Evolutionary conservation across 2,797 vertebrate genomes (phyloP), one percentile per base, ranked within the genome.

Genomic region (Psittacula derbiana): DNA sequence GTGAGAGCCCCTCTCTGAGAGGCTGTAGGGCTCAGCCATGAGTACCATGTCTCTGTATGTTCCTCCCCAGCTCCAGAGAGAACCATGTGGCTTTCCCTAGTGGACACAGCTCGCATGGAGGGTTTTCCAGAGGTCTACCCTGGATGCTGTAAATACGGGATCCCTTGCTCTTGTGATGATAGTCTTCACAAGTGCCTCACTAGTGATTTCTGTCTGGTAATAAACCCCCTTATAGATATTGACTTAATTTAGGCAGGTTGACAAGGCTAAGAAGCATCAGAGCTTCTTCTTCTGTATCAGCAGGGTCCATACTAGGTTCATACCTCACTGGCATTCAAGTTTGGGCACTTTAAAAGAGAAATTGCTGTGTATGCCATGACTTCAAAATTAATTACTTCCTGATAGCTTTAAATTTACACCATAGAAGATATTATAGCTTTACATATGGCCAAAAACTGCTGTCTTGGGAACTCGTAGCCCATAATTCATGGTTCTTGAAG

Each of bases 11-110:
- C 2, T 46, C 23, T 71, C 24, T 14, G 36, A 72, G 47, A 15
- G 28, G 11, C 20, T 80, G 50, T 41, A 38, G 66, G 52, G 44
- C 17, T 88, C 47, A 41, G 23, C 3, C 52, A 23, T 61, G 46
- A 73, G 43, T 41, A 61, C 28, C 0, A 0, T 27, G 4, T 55
- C 24, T 69, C 17, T 18, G 14, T 23, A 23, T 78, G 16, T 80
- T 69, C 31, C 8, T 58, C 6, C 38, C 7, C 12, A 66, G 44
- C 25, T 69, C 61, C 40, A 66, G 38, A 69, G 27, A 38, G 13
- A 18, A 44, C 28, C 12, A 3, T 2, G 14, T 41, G 23, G 17
- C 18, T 67, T 87, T 66, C 25, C 9, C 31, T 49, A n/a, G 38
- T 23, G n/a, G 55, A 27, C 62, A 88, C 6, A 17, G 11, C 25